phyloP scores from a whole-genome alignment of 1,140 invertebrate species.

The Euwallacea fornicatus region DNA sequence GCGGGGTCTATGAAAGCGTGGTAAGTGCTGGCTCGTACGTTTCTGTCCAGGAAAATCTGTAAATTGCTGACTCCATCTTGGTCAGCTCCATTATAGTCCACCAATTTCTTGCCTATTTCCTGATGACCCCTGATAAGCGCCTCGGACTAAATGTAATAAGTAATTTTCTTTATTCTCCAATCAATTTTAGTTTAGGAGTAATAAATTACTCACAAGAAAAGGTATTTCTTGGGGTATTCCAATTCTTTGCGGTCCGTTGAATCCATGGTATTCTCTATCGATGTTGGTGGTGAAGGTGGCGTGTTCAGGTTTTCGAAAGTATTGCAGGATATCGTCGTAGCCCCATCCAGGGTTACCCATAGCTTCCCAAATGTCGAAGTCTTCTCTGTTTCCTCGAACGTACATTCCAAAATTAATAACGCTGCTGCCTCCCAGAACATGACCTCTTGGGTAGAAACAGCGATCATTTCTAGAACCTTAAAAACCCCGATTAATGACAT shows the following conservation, averaged over 20 bases:
- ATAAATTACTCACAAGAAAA: constrained; percentile 4
- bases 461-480: constrained; percentile 5
- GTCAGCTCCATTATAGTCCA: constrained; percentile 68
- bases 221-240: constrained; percentile 13
- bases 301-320: constrained; percentile 80
- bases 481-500: no score
- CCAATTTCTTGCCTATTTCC: constrained; percentile 37
- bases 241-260: constrained; percentile 17
- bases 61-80: constrained; percentile 66
- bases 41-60: constrained; percentile 63
- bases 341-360: constrained; percentile 80
- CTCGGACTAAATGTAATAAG: constrained; percentile 5
- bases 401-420: constrained; percentile 91
- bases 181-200: background rate
- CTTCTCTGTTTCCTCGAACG: constrained; percentile 72
- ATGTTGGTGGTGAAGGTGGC: constrained; percentile 49
- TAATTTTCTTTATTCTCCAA: background rate
- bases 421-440: constrained; percentile 72
- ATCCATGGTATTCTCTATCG: constrained; percentile 18
- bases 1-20: constrained; percentile 72
- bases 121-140: constrained; percentile 63
- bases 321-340: constrained; percentile 76
- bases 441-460: constrained; percentile 57
- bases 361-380: constrained; percentile 68
- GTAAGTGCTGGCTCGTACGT: constrained; percentile 59